Conservation (phyloP, 1,140 invertebrate genomes). For the Idris sp. region DNA sequence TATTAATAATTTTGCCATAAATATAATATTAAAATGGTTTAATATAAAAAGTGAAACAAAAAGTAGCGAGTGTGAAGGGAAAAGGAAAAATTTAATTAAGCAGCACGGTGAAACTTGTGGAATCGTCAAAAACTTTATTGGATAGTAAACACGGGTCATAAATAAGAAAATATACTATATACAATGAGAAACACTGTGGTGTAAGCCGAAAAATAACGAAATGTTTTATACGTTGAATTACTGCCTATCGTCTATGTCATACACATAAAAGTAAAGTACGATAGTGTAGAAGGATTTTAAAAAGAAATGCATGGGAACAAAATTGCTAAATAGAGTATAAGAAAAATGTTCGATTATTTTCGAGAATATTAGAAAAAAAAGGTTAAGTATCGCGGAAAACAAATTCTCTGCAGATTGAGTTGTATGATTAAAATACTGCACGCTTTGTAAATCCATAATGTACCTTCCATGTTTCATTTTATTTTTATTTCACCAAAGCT, state of each 20-base stretch:
- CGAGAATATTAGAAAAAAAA: slow-evolving; percentile 4
- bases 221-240: slow-evolving; percentile 46
- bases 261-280: slow-evolving; percentile 48
- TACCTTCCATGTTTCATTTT: too few species aligned
- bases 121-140: slow-evolving; percentile 31
- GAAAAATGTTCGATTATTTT: too few species aligned
- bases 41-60: not conserved
- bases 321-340: too few species aligned
- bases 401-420: too few species aligned
- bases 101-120: slow-evolving; percentile 1
- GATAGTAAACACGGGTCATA: slow-evolving; percentile 24
- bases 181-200: slow-evolving; percentile 10
- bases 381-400: too few species aligned
- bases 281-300: slow-evolving; percentile 30
- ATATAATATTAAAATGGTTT: not conserved
- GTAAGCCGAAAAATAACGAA: slow-evolving; percentile 18
- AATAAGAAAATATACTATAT: slow-evolving; percentile 26
- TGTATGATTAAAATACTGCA: too few species aligned
- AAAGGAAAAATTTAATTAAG: slow-evolving; percentile 17
- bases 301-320: slow-evolving; percentile 42
- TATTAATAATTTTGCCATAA: too few species aligned
- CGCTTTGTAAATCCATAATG: too few species aligned
- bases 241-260: slow-evolving; percentile 32
- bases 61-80: not conserved
- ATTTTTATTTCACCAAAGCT: too few species aligned